These are phyloP conservation scores for Gallinago stenura DNA, from an alignment of 2,797 vertebrate species.

Conservation along the genomic window DNA sequence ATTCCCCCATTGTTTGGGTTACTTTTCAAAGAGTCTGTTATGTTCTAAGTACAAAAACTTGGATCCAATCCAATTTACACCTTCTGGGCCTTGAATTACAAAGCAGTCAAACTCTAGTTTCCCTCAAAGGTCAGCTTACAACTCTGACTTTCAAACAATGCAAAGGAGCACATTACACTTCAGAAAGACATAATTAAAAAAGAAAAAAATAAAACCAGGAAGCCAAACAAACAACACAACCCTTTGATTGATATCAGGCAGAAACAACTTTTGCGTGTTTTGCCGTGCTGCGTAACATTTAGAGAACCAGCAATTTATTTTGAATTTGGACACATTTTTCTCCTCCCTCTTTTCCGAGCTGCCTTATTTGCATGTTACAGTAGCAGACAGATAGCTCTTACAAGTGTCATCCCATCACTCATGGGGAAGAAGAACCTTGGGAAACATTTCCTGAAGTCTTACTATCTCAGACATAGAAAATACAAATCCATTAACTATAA, in stretches of 20 bases:
- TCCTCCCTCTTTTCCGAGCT: background rate
- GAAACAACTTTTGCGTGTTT: background rate
- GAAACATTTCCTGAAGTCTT: background rate
- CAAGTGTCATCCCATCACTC: background rate
- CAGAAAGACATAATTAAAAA: background rate
- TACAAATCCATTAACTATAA: background rate
- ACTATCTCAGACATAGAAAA: background rate
- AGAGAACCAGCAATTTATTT: background rate
- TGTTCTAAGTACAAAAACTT: background rate
- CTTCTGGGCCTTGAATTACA: background rate
- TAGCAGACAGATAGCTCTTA: slow-evolving; percentile 3
- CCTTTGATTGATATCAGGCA: background rate
- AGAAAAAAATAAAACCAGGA: background rate
- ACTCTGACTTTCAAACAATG: background rate
- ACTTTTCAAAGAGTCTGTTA: background rate
- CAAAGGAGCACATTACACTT: background rate
- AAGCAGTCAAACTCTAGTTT: background rate
- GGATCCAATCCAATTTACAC: background rate
- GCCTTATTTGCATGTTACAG: background rate
- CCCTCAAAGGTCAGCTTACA: background rate
- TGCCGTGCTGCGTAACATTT: background rate
- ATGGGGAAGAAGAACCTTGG: background rate
- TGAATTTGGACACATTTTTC: background rate
- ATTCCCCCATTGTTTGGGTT: background rate
- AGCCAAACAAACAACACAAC: background rate